These are phyloP conservation scores for Charanyca ferruginea DNA, from an alignment of 2,888 invertebrate species.

Conservation along the genomic window DNA sequence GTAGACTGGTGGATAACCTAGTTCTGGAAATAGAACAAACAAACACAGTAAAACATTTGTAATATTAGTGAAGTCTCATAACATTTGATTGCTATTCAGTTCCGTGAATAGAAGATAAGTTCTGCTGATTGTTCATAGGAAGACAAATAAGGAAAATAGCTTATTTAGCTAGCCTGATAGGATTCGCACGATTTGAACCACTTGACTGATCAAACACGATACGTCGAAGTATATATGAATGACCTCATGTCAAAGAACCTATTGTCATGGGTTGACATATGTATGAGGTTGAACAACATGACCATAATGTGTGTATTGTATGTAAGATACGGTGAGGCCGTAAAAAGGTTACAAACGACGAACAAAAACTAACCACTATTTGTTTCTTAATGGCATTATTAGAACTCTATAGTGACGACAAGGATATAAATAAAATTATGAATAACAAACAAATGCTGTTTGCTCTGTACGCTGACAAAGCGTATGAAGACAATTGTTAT, in stretches of 20 bases:
- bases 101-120: conserved; percentile 15
- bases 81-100: conserved; percentile 1
- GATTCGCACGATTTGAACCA: conserved; percentile 52
- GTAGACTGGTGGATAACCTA: background rate
- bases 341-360: conserved; percentile 38
- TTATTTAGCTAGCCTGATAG: conserved; percentile 45
- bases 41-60: background rate
- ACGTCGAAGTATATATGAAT: conserved; percentile 26
- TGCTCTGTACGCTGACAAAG: background rate
- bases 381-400: conserved; percentile 19
- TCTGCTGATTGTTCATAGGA: conserved; percentile 1
- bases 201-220: conserved; percentile 37
- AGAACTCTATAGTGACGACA: conserved; percentile 8
- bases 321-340: conserved; percentile 31
- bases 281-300: conserved; percentile 50
- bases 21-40: conserved; percentile 2
- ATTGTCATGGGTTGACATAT: conserved; percentile 47
- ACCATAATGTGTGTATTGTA: conserved; percentile 48
- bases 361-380: conserved; percentile 20
- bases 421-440: background rate
- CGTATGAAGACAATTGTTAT: background rate
- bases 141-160: conserved; percentile 56
- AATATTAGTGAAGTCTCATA: background rate
- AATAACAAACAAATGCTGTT: conserved; percentile 5
- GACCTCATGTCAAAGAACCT: conserved; percentile 53